Percentiles rank a stretch among this genome's conserved stretches.
Evolutionary conservation across 1,140 invertebrate genomes (phyloP).

Genomic region (Drosophila subpulchrella): DNA sequence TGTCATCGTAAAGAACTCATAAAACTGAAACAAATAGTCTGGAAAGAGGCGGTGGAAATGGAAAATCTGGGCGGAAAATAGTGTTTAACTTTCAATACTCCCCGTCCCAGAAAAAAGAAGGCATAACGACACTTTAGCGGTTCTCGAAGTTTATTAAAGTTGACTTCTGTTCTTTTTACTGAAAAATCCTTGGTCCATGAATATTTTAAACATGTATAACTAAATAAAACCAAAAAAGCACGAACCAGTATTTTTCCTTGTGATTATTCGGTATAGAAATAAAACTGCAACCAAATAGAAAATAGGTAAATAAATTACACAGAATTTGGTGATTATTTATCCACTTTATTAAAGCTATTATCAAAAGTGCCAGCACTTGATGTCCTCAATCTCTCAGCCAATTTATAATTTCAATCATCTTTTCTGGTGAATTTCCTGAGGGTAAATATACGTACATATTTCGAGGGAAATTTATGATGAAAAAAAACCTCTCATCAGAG

Average conservation of each 20-base stretch:
- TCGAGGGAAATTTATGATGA: not conserved
- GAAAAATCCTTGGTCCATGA: not conserved
- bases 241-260: too few relatives aligned
- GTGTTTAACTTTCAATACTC: slow-evolving; percentile 1
- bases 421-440: not conserved
- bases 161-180: not conserved
- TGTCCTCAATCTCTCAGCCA: slow-evolving; percentile 1
- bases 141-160: slow-evolving; percentile 4
- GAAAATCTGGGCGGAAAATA: not conserved
- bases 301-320: not conserved
- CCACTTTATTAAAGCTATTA: slow-evolving; percentile 3
- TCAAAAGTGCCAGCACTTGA: not conserved
- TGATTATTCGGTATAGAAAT: too few relatives aligned
- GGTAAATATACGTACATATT: not conserved
- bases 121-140: not conserved
- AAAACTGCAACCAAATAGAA: too few relatives aligned
- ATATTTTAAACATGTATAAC: too few relatives aligned
- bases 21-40: slow-evolving; percentile 41
- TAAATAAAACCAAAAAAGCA: too few relatives aligned
- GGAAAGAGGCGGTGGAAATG: not conserved
- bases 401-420: slow-evolving; percentile 34
- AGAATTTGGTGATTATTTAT: not conserved
- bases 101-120: not conserved
- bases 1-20: slow-evolving; percentile 67
- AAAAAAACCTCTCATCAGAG: slow-evolving; percentile 8